These are phyloP conservation scores for Formica aserva DNA, from an alignment of 2,888 invertebrate genomes.

Conservation along the genomic window DNA sequence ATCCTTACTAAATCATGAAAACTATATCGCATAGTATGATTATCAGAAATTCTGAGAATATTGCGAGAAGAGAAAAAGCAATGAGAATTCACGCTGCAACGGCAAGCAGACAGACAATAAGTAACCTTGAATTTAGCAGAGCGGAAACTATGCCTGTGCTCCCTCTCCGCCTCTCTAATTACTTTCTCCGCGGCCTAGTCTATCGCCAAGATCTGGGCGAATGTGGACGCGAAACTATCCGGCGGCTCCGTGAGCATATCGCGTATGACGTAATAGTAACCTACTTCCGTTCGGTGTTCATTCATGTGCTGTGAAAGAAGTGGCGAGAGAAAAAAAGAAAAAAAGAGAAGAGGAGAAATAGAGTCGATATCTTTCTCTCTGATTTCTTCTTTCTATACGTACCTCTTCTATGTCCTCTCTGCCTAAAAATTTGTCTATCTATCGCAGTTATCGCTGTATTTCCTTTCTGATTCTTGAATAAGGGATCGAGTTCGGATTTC, in stretches of 20 bases:
- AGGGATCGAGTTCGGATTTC: slow-evolving; percentile 28
- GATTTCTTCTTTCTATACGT: not conserved
- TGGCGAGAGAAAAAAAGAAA: slow-evolving; percentile 34
- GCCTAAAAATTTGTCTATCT: slow-evolving; percentile 10
- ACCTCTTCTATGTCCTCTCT: slow-evolving; percentile 39
- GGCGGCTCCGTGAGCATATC: slow-evolving; percentile 53
- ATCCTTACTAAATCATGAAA: not conserved
- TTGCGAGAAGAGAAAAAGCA: slow-evolving; percentile 23
- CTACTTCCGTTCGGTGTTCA: slow-evolving; percentile 74
- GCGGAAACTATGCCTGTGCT: slow-evolving; percentile 83
- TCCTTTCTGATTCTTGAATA: slow-evolving; percentile 58
- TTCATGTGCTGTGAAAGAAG: slow-evolving; percentile 70
- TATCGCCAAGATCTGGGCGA: slow-evolving; percentile 81
- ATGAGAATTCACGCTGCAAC: slow-evolving; percentile 31
- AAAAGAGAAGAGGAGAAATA: slow-evolving; percentile 22
- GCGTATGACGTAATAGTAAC: slow-evolving; percentile 77
- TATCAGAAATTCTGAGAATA: not conserved
- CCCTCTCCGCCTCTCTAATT: slow-evolving; percentile 79
- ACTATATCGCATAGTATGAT: not conserved
- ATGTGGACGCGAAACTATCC: slow-evolving; percentile 80
- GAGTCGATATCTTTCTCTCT: slow-evolving; percentile 11
- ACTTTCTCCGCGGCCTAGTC: slow-evolving; percentile 82
- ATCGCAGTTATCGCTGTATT: slow-evolving; percentile 64
- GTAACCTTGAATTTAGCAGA: slow-evolving; percentile 84
- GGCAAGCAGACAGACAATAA: slow-evolving; percentile 70